phyloP scores from a whole-genome alignment of 2,888 invertebrate species.

The Lasioglossum leucozonium region DNA sequence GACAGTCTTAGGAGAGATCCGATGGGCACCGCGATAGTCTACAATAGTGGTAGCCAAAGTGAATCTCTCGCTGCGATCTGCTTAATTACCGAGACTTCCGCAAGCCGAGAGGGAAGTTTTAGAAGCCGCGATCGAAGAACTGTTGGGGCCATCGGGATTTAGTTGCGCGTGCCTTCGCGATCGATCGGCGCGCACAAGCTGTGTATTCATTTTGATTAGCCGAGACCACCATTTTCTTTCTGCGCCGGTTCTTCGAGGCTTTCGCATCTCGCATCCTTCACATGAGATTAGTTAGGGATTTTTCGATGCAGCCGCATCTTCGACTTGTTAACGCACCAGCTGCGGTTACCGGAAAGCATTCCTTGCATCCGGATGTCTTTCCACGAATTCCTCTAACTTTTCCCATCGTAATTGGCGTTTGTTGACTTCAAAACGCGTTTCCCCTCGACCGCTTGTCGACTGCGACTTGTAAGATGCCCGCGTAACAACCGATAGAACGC shows the following conservation, averaged over 20 bases:
- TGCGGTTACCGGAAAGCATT: not conserved
- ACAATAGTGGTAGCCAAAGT: not conserved
- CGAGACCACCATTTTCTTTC: not conserved
- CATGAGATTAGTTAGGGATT: not conserved
- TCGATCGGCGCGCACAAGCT: conserved; percentile 55
- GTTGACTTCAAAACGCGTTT: not conserved
- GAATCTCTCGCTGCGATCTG: conserved; percentile 41
- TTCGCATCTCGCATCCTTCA: not conserved
- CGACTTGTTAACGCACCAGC: not conserved
- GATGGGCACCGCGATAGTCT: not conserved
- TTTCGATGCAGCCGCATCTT: not conserved
- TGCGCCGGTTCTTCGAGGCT: not conserved
- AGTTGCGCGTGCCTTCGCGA: conserved; percentile 32
- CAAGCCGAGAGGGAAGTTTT: conserved; percentile 14
- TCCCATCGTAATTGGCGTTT: not conserved
- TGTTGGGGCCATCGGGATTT: conserved; percentile 23
- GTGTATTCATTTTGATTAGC: conserved; percentile 51
- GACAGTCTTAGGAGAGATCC: not conserved
- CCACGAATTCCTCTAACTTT: not conserved
- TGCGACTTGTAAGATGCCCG: conserved; percentile 18
- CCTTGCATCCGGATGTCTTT: not conserved
- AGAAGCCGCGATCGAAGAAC: conserved; percentile 5
- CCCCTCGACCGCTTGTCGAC: not conserved
- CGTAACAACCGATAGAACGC: conserved; percentile 46
- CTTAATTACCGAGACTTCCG: conserved; percentile 44